Evolutionary conservation across 2,113 vertebrate species (phyloP), one percentile per base, ranked within the genome.

Genomic region (Chrysemys picta): DNA sequence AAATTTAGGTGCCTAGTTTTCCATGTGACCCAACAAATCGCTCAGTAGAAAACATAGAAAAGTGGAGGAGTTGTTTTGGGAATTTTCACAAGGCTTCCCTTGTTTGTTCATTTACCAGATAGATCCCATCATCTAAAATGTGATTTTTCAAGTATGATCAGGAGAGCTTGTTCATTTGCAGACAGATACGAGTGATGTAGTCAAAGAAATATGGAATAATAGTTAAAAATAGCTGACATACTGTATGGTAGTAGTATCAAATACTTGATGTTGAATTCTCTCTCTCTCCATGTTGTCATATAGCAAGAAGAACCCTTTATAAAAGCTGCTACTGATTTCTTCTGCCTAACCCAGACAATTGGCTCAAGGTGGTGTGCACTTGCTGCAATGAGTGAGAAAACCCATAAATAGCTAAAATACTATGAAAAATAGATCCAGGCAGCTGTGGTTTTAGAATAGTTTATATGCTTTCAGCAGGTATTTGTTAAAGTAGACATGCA

Each of bases 1-100:
- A 83, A 87, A 96, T 97, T 96, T 95, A 91, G 85, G 57, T 89
- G 80, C 85, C 94, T 91, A 79, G 29, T 96, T 96, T 98, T 97
- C 93, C 89, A 94, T 14, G 4, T 78, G 88, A 97, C 90, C 76
- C 89, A 91, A 54, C 53, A 96, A 94, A 97, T 76, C 19, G 49
- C 85, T 93, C 92, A 93, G 75, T 29, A 79, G 75, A 94, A 95
- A 95, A 95, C 88, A 94, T 21, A 93, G 54, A 42, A 88, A 93
- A 90, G n/a, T 24, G 29, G 29, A 82, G 12, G 57, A 42, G 47
- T 84, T 89, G 50, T 65, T 91, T 89, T 95, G 91, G 86, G 85
- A 94, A 80, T 62, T 94, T 97, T 93, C 87, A 79, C 62, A 3
- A 16, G 25, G 12, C 47, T 92, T 96, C 69, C 84, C 84, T 17